Evolutionary conservation across 1,140 invertebrate genomes (phyloP), one percentile per base, ranked within the genome.

Genomic region (Physella acuta): DNA sequence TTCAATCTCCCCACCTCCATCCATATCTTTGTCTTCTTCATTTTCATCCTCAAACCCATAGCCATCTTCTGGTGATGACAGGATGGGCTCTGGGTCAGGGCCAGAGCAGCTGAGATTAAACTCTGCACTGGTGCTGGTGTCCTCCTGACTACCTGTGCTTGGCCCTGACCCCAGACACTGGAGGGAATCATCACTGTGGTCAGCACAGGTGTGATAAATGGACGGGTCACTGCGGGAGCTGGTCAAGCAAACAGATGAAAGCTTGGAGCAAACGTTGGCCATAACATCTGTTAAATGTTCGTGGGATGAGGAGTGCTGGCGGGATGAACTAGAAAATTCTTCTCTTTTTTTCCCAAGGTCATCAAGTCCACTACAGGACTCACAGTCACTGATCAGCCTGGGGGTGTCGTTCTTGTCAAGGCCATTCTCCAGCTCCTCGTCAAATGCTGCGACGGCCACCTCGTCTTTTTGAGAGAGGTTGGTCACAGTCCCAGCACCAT

Each of bases 91-190:
- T 49, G 70, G 73, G 39, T 73, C 68, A 34, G 74, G 66, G 56
- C 70, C 68, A 26, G 71, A 75, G 44, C 69, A 74, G 59, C 78
- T 77, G 28, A 72, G 31, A 74, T 72, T 79, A 49, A 78, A 82
- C 58, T 82, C 80, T 14, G 76, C 79, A 71, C 79, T 82, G 5
- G 74, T 79, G 67, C 76, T 80, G 20, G 76, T 79, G 37, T 76
- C 73, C 4, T 58, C 67, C 69, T 76, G 75, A 60, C 76, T 78
- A 58, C 74, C 75, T 26, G 73, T 74, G 55, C 75, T 75, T n/a
- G 70, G 73, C 3, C 74, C 75, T 8, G 71, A 72, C 16, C 64
- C 70, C n/a, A 55, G 61, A 37, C 71, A 72, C 51, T 69, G 71
- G 8, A 72, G 60, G 24, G 70, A 71, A 20, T 64, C 39, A 52